phyloP scores from a whole-genome alignment of 2,888 invertebrate species.

The Pomacea canaliculata region DNA sequence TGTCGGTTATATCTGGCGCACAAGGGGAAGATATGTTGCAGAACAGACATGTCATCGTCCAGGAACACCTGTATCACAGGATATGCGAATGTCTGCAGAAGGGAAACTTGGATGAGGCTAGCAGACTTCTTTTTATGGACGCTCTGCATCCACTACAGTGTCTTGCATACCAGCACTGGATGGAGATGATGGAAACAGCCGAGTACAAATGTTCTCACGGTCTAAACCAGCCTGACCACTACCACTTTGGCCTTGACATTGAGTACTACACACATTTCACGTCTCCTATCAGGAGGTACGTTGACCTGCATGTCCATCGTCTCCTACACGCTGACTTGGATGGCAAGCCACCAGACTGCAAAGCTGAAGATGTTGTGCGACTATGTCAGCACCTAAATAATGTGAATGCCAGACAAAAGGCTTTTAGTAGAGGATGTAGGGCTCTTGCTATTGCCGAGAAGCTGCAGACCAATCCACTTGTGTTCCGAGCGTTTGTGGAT shows the following conservation, averaged over 20 bases:
- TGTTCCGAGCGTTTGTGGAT: slow-evolving; percentile 38
- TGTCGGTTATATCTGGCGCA: slow-evolving; percentile 6
- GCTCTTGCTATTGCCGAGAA: slow-evolving; percentile 36
- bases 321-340: slow-evolving; percentile 39
- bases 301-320: slow-evolving; percentile 42
- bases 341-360: slow-evolving; percentile 27
- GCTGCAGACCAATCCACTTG: slow-evolving; percentile 34
- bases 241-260: slow-evolving; percentile 43
- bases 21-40: slow-evolving; percentile 25
- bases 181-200: slow-evolving; percentile 38
- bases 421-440: slow-evolving; percentile 39
- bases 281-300: slow-evolving; percentile 47
- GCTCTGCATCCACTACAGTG: slow-evolving; percentile 39
- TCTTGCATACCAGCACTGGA: slow-evolving; percentile 39
- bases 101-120: slow-evolving; percentile 21
- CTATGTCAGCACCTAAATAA: slow-evolving; percentile 42
- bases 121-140: slow-evolving; percentile 34
- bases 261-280: slow-evolving; percentile 45
- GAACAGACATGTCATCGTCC: slow-evolving; percentile 20
- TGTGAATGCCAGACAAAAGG: slow-evolving; percentile 38
- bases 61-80: slow-evolving; percentile 35
- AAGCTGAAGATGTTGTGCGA: slow-evolving; percentile 35
- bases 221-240: slow-evolving; percentile 25
- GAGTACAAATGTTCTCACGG: slow-evolving; percentile 35
- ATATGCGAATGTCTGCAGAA: slow-evolving; percentile 14